phyloP scores from a whole-genome alignment of 2,888 invertebrate species.

The Erebia epiphron region DNA sequence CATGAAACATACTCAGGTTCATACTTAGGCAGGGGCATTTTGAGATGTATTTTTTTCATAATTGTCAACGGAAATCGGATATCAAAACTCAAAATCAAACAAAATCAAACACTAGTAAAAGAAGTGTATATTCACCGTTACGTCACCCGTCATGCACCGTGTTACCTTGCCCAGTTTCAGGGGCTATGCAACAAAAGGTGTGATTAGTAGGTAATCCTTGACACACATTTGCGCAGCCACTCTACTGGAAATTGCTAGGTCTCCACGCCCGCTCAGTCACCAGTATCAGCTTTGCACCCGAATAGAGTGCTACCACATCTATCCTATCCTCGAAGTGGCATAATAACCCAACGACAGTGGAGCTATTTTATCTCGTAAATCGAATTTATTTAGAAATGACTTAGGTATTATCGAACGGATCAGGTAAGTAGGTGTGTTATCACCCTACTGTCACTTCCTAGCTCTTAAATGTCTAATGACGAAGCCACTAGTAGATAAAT shows the following conservation, averaged over 20 bases:
- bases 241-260: conserved; percentile 78
- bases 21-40: no score
- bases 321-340: neutral
- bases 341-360: no score
- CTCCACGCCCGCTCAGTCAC: conserved; percentile 56
- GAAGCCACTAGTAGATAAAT: no score
- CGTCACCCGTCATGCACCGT: conserved; percentile 27
- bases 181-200: conserved; percentile 70
- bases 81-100: no score
- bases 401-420: no score
- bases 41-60: no score
- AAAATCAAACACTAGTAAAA: no score
- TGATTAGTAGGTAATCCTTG: conserved; percentile 79
- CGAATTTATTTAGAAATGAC: no score
- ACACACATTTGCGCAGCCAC: conserved; percentile 74
- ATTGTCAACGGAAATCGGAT: no score
- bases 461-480: neutral
- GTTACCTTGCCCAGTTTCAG: conserved; percentile 58
- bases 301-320: conserved; percentile 36
- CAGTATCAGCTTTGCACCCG: conserved; percentile 49
- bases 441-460: neutral
- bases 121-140: neutral
- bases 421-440: no score
- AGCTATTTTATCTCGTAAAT: no score
- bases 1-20: no score